Base-by-base conservation (phyloP, 2,113 vertebrate genomes). In the Coregonus clupeaformis region DNA sequence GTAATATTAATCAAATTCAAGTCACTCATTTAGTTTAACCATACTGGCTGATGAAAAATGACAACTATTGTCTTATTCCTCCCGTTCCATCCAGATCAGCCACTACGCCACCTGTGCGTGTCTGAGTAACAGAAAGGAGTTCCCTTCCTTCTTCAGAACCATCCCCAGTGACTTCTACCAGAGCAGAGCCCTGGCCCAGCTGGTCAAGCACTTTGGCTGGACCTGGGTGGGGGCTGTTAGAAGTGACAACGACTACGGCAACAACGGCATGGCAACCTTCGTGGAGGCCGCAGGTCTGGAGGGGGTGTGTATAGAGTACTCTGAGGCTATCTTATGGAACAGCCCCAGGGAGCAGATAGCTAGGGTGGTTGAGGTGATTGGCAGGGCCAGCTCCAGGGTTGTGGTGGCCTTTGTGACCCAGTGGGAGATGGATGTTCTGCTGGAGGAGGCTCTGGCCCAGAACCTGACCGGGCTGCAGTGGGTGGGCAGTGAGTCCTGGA, bases 141-240 rank as follows among this genome's bases (percentile, higher is more conserved):
- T 89, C 32, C 88, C 91, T 3, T 86, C 89, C 12, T 93, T 94
- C 77, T 93, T 93, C 80, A 90, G 93, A 82, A 94, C 93, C 32
- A 93, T 93, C n/a, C 93, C 93, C 25, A 93, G 91, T 80, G 93
- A 94, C 79, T 89, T 90, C 66, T 91, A 90, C 76, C 92, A 93
- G 77, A 92, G 91, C 88, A 89, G 90, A 85, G 91, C 92, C 1
- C 73, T 93, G 74, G 93, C 89, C 7, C 89, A 93, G 80, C 79
- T 93, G 25, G 82, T 94, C 0, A 93, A 91, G 30, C 88, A 90
- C 66, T 92, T 94, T 78, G 92, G 90, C 69, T 93, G 92, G 92
- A 91, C 90, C 0, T 94, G 93, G 92, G 89, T 94, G 12, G 93
- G 93, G 7, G 80, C 91, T n/a, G 84, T 93, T 24, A 87, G 90